Percentiles rank a stretch among this genome's conserved stretches.
phyloP scores from a whole-genome alignment of 2,113 vertebrate species.

The Plecotus auritus region DNA sequence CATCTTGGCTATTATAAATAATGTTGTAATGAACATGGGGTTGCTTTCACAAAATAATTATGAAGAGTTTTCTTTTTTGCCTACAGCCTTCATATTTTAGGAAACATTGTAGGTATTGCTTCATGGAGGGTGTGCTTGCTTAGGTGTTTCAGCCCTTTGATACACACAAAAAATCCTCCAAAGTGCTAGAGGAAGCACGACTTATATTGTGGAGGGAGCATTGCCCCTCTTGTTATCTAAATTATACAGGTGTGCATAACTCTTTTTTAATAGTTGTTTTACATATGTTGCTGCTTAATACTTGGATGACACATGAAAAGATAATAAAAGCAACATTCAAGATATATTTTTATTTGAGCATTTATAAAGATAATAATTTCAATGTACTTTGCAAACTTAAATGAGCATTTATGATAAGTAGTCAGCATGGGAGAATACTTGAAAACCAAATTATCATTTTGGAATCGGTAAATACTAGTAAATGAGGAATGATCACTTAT shows the following conservation, averaged over 20 bases:
- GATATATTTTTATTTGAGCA: background rate
- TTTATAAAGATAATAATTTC: background rate
- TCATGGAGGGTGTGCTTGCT: background rate
- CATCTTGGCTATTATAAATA: background rate
- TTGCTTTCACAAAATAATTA: background rate
- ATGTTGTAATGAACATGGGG: background rate
- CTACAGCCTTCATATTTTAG: background rate
- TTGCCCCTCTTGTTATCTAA: background rate
- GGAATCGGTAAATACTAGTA: background rate
- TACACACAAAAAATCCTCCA: background rate
- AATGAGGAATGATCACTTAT: background rate
- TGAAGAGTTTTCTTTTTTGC: background rate
- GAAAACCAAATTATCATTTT: background rate
- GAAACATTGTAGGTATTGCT: background rate
- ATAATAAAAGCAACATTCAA: constrained; percentile 1
- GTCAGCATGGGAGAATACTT: background rate
- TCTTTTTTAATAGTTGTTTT: background rate
- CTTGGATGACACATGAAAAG: background rate
- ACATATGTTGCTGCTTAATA: background rate
- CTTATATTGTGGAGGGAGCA: background rate
- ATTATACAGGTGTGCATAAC: background rate
- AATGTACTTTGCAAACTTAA: background rate
- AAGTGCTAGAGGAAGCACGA: background rate
- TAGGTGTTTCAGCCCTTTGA: background rate
- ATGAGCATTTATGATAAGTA: background rate